Conservation (phyloP, 2,797 vertebrate species). For the Iguana delicatissima region DNA sequence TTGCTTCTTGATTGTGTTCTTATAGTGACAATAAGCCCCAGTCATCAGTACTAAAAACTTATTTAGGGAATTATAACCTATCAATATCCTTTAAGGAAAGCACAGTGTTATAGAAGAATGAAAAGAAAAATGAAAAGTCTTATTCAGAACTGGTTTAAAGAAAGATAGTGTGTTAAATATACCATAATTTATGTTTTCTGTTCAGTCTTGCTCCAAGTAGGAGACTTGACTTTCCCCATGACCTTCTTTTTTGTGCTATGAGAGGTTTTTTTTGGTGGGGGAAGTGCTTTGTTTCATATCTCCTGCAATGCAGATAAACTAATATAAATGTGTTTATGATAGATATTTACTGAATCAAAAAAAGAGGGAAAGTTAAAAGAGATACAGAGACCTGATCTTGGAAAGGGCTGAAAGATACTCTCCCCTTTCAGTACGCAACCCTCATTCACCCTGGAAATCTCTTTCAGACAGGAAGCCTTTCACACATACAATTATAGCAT, state of each 20-base stretch:
- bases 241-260: background rate
- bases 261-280: background rate
- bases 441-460: background rate
- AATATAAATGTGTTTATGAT: background rate
- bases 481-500: too few relatives aligned
- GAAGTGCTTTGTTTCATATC: background rate
- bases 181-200: background rate
- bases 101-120: background rate
- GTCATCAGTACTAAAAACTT: background rate
- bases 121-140: background rate
- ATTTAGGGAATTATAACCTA: background rate
- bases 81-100: background rate
- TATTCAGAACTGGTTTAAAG: slow-evolving; percentile 3
- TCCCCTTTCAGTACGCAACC: background rate
- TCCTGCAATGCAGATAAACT: background rate
- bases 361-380: background rate
- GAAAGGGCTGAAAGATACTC: background rate
- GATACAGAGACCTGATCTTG: background rate
- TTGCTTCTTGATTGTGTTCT: slow-evolving; percentile 23
- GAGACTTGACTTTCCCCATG: background rate
- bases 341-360: background rate
- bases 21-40: background rate
- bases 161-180: background rate
- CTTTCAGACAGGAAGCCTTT: too few relatives aligned
- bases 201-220: background rate